Conservation (phyloP, 2,888 invertebrate genomes). For the Thumatha senex region DNA sequence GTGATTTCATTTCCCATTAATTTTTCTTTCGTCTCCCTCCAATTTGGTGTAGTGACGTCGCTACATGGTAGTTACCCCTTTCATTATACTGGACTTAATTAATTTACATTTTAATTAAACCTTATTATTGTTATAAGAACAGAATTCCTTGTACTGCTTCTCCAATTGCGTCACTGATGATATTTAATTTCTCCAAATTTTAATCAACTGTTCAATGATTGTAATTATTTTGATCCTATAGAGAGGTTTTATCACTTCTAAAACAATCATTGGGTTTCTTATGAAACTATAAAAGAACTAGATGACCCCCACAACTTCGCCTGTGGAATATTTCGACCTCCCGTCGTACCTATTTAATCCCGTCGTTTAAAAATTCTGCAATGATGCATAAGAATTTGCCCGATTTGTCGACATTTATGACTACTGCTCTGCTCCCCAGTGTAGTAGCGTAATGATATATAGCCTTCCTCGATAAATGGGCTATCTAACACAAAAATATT, state of each 20-base stretch:
- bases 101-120: conserved; percentile 82
- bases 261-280: background rate
- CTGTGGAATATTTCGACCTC: too few relatives aligned
- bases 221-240: conserved; percentile 25
- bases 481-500: too few relatives aligned
- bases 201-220: conserved; percentile 22
- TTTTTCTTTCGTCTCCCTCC: conserved; percentile 86
- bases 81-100: conserved; percentile 79
- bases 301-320: too few relatives aligned
- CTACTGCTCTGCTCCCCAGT: too few relatives aligned
- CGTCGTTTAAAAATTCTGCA: too few relatives aligned
- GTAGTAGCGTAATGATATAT: too few relatives aligned
- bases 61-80: conserved; percentile 80
- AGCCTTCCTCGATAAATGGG: too few relatives aligned
- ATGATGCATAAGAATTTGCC: too few relatives aligned
- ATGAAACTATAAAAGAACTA: background rate
- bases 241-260: conserved; percentile 16
- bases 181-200: conserved; percentile 37
- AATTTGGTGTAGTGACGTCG: conserved; percentile 78
- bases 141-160: conserved; percentile 48
- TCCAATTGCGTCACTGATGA: conserved; percentile 43
- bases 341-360: too few relatives aligned
- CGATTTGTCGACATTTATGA: too few relatives aligned
- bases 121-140: conserved; percentile 69
- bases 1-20: conserved; percentile 83